Percentiles rank a stretch among this genome's conserved stretches.
These are phyloP conservation scores for Nannoperca obscura DNA, from an alignment of 2,797 vertebrate genomes.

Conservation along the genomic window DNA sequence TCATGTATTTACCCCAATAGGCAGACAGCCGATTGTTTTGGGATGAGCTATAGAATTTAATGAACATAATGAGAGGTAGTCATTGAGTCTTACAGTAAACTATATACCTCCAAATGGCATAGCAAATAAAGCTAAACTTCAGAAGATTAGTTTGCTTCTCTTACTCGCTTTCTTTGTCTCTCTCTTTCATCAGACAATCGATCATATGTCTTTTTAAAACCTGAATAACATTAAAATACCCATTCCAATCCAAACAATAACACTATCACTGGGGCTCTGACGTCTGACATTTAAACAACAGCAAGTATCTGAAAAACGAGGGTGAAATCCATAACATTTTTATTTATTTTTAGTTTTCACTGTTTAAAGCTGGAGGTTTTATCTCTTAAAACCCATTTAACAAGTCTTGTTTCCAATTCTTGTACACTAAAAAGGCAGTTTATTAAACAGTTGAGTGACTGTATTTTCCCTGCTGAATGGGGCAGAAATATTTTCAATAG, in stretches of 20 bases:
- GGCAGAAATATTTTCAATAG: slow-evolving; percentile 30
- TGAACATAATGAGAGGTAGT: slow-evolving; percentile 30
- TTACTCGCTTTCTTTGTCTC: background rate
- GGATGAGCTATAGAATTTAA: slow-evolving; percentile 22
- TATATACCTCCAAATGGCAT: slow-evolving; percentile 7
- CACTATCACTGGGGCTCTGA: background rate
- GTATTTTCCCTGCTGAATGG: slow-evolving; percentile 33
- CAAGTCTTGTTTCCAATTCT: slow-evolving; percentile 28
- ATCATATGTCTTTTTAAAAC: background rate
- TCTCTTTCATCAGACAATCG: background rate
- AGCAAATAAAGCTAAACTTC: slow-evolving; percentile 15
- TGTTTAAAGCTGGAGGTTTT: background rate
- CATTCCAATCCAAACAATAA: slow-evolving; percentile 15
- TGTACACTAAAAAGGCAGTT: slow-evolving; percentile 23
- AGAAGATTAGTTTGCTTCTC: slow-evolving; percentile 20
- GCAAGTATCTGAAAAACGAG: background rate
- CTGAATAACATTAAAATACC: slow-evolving; percentile 6
- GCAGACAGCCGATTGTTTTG: slow-evolving; percentile 14
- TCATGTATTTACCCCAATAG: slow-evolving; percentile 4
- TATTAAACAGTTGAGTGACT: slow-evolving; percentile 41
- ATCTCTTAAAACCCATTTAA: slow-evolving; percentile 31
- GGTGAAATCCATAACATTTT: slow-evolving; percentile 6
- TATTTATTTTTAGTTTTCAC: slow-evolving; percentile 10
- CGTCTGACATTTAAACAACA: slow-evolving; percentile 8
- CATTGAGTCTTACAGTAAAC: slow-evolving; percentile 38